Evolutionary conservation across 2,113 vertebrate species (phyloP).

Genomic region (Pogonocichla stellata): DNA sequence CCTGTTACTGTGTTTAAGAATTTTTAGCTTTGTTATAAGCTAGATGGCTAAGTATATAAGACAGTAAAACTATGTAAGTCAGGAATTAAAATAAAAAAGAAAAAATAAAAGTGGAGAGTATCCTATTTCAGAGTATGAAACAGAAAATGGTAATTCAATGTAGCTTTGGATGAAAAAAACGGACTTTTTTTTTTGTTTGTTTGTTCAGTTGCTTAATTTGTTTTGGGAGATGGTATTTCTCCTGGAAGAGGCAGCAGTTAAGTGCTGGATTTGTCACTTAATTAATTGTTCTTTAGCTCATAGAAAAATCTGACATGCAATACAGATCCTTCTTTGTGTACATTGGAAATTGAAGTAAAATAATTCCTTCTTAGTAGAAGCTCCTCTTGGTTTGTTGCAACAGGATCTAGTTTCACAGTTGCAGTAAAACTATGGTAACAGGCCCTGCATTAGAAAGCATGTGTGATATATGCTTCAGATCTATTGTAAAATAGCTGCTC

Average conservation of each 20-base stretch:
- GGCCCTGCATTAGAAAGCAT: neutral
- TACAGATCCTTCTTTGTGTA: neutral
- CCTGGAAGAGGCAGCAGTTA: neutral
- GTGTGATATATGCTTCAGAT: neutral
- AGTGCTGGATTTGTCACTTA: neutral
- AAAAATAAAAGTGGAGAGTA: neutral
- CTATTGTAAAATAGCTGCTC: neutral
- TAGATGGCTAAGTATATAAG: neutral
- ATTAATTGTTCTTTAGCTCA: neutral
- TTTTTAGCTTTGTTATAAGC: neutral
- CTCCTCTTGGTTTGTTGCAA: neutral
- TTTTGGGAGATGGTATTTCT: neutral
- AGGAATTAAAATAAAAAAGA: neutral
- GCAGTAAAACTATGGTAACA: neutral
- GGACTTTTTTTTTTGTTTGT: accelerated
- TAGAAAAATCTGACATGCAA: neutral
- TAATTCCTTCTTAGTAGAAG: neutral
- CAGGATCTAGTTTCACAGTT: neutral
- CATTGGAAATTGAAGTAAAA: neutral
- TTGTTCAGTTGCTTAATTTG: neutral
- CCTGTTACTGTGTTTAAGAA: neutral
- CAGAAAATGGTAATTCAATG: neutral
- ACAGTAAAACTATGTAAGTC: accelerated
- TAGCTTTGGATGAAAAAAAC: neutral
- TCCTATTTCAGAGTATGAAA: neutral